Evolutionary conservation across 2,888 invertebrate species (phyloP), one percentile per base, ranked within the genome.

Genomic region (Barypeithes pellucidus): DNA sequence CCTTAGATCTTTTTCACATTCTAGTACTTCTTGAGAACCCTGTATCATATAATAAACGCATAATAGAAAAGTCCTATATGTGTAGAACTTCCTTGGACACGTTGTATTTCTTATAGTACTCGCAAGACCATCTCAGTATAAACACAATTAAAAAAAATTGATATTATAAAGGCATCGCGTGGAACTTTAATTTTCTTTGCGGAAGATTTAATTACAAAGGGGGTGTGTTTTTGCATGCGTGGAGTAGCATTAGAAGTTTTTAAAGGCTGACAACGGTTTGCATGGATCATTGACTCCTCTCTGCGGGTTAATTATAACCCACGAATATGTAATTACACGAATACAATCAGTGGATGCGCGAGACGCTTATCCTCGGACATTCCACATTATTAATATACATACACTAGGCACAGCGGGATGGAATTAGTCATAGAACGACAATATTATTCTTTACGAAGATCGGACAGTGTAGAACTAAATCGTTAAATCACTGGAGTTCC

Each of bases 241-340:
- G 65, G 73, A 76, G 77, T 77, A 78, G 79, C 78, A 77, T 78
- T 75, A 75, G 79, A 73, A 61, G 71, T 72, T 75, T 77, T 73
- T 36, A 75, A 75, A 75, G 65, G 14, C 71, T 73, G 76, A 76
- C 79, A 79, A 78, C 79, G 78, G 77, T 79, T 79, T 73, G 77
- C 69, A 72, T 72, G 82, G 84, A 83, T 83, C 84, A 83, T 83
- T 84, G 84, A 83, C 84, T 84, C 81, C 80, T 79, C 81, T 81
- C 80, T 61, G 78, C 81, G 80, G 82, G 83, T 84, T 85, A 85
- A 85, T 85, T 85, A 85, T 85, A 85, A 84, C 84, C 84, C 84
- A 85, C 84, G 84, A 85, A 85, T 85, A 85, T 84, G 84, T 85
- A 85, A 85, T 85, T 85, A 85, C 85, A 82, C 79, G 84, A 85